A percentile compares a stretch with the other conserved stretches of the same genome.
Evolutionary conservation across 1,140 invertebrate species (phyloP).

Genomic region (Lasioglossum baleicum): DNA sequence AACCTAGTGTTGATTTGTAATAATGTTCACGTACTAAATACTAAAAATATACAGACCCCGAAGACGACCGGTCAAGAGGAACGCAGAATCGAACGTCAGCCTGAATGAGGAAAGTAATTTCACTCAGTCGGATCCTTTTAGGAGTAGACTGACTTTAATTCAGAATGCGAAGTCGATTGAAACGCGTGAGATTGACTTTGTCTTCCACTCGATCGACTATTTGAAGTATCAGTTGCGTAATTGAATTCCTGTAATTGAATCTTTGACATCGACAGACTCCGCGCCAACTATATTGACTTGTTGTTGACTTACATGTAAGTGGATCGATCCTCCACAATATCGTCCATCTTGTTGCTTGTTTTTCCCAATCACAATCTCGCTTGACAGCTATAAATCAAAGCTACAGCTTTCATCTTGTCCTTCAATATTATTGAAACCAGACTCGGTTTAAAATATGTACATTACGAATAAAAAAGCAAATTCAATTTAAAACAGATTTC

Average conservation of each 20-base stretch:
- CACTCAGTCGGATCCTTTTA: not conserved
- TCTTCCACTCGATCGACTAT: not conserved
- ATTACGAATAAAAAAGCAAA: too few species aligned
- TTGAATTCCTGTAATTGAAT: slow-evolving; percentile 38
- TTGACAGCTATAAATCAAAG: too few species aligned
- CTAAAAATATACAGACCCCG: not conserved
- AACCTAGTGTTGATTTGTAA: not conserved
- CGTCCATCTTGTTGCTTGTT: too few species aligned
- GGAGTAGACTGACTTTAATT: slow-evolving; percentile 12
- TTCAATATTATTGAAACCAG: too few species aligned
- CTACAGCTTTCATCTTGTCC: too few species aligned
- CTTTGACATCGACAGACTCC: not conserved
- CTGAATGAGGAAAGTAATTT: not conserved
- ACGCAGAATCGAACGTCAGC: not conserved
- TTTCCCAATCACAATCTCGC: too few species aligned
- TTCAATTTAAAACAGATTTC: too few species aligned
- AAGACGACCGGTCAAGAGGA: not conserved
- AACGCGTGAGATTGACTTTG: slow-evolving; percentile 28
- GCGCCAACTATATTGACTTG: not conserved
- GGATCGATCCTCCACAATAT: not conserved
- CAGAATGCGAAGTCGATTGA: not conserved
- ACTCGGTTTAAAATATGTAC: too few species aligned
- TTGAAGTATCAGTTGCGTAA: slow-evolving; percentile 32
- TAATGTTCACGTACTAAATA: not conserved
- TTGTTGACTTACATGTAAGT: not conserved